Evolutionary conservation across 1,140 invertebrate genomes (phyloP), one percentile per base, ranked within the genome.

Genomic region (Hyposmocoma kahamanoa): DNA sequence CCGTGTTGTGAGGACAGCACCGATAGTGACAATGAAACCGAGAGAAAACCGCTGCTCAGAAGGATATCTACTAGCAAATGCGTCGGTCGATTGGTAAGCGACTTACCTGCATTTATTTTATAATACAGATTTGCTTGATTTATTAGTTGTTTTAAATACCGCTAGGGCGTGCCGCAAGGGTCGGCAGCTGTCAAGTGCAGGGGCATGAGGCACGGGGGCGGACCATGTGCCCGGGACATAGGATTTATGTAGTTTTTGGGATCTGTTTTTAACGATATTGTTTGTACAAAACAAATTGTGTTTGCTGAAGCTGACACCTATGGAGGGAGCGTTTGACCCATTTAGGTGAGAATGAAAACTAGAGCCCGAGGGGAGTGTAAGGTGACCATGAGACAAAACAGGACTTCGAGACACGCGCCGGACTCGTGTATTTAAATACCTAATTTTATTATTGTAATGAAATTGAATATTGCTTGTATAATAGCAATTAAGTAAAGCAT

Each of bases 31-130:
- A 81, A 84, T 78, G 81, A 84, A 24, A 77, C 67, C 13, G 78
- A 84, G 44, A 75, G 59, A 55, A 82, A 79, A 55, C 66, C 60
- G 9, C 54, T 84, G 26, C 53, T 82, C 18, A 66, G 78, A 13
- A 71, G 81, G 56, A 73, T 84, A 59, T 84, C 81, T 22, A 84
- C 81, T 24, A 84, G 78, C 64, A 84, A 84, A 62, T 84, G 81
- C 56, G 70, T 82, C 51, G 81, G 81, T 41, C 64, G 81, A 59
- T 55, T 84, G 73, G 81, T 84, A 54, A 79, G 76, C 73, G 42
- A 8, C 13, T 24, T 48, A 0, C 18, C 8, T 4, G 32, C 13
- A 15, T n/a, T 41, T 6, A 13, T 45, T 34, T 26, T 45, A 18
- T 30, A 5, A n/a, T 24, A 6, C 28, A 3, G 3, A 6, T 26